Base-by-base conservation (phyloP, 2,888 invertebrate genomes). In the Argynnis bischoffii region DNA sequence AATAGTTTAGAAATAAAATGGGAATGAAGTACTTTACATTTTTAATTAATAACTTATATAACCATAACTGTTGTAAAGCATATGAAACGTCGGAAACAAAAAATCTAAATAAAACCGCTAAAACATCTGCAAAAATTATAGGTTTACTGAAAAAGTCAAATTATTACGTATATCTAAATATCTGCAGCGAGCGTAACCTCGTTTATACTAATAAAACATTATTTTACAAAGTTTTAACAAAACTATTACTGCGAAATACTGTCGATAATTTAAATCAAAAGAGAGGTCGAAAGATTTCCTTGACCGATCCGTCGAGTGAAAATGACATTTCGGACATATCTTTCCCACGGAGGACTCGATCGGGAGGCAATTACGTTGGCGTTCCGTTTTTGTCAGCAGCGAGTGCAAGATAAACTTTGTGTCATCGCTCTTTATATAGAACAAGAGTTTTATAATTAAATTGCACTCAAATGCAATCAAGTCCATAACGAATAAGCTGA, bases 291-390 rank as follows among this genome's bases (percentile, higher is more conserved):
- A 47, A 69, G 55, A 68, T 69, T 68, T 69, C 71, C 73, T 73
- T 72, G 72, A 69, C 66, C 72, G 75, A 75, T 79, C 79, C 64
- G 66, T 70, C 81, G 80, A 83, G 83, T 84, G 85, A 86, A 86
- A 88, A 88, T 89, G 89, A 85, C 88, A 89, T 88, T 89, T 90
- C 86, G 87, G 83, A 80, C 87, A 87, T 87, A 85, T 84, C 86
- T 88, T 88, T 90, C 89, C 87, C 90, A 90, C 89, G 90, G 79
- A 79, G 76, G 77, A 76, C 77, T 74, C 76, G 74, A 75, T 75
- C 80, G 81, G 80, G 78, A 78, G 77, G 84, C 85, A 86, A 87
- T 89, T 88, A 88, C 83, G 76, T 77, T 74, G 79, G 79, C 80
- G 80, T 79, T 73, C 75, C 67, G 79, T 88, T 89, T 89, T 89